Evolutionary conservation across 2,888 invertebrate species (phyloP), one percentile per base, ranked within the genome.

Genomic region (Mechanitis messenoides): DNA sequence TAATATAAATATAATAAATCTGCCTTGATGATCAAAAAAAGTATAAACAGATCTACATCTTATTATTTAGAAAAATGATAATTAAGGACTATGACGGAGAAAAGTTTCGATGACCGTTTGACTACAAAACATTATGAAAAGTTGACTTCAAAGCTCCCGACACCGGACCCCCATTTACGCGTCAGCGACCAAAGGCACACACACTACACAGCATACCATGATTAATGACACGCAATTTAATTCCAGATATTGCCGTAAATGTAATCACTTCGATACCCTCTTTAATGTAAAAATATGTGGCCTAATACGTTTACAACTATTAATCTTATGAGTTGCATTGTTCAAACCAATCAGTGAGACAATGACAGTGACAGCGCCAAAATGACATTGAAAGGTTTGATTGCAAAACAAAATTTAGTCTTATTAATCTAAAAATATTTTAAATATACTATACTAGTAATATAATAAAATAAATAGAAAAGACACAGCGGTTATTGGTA

Each of bases 171-270:
- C 55, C 58, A 35, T 60, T 54, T 56, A 65, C 62, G 65, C 65
- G 61, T 63, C 62, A 61, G 50, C 63, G 59, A 53, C 62, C 69
- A 69, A 69, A 70, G 65, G 68, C 61, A 46, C 56, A 60, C 56
- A 60, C 65, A 64, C 28, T 64, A 63, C 62, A 56, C 46, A 42
- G 42, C 7, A 31, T 53, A 53, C 45, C 35, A 58, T 62, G 61
- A 66, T 62, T 66, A 61, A 66, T 64, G 58, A 71, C 71, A 61
- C 63, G 64, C 65, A 68, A 68, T 81, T 82, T 83, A 83, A 84
- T 84, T 79, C 79, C 69, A 75, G 77, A 82, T 83, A 84, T 83
- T 80, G 78, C 75, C 72, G 70, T 73, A 76, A 80, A 80, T 80
- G 79, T 78, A 83, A 83, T 75, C 73, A 71, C 68, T 70, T 67